These are phyloP conservation scores for Misgurnus anguillicaudatus DNA, from an alignment of 2,113 vertebrate genomes.

Conservation along the genomic window DNA sequence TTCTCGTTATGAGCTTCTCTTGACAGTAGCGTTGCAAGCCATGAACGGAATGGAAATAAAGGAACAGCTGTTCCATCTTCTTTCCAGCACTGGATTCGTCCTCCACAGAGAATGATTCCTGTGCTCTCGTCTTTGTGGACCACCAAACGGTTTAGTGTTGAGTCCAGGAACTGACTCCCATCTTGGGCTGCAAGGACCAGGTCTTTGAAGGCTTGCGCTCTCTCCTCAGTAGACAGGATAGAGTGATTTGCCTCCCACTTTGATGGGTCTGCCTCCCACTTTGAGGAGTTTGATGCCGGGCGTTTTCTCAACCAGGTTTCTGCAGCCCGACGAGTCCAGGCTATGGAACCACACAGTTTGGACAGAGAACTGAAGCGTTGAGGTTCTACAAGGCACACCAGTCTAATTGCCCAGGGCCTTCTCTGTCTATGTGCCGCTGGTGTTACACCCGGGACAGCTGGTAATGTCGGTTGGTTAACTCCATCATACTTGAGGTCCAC, in stretches of 20 bases:
- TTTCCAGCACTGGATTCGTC: constrained; percentile 26
- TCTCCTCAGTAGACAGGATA: constrained; percentile 21
- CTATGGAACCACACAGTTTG: constrained; percentile 3
- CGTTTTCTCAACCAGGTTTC: constrained; percentile 13
- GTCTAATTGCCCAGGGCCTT: neutral
- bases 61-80: constrained; percentile 28
- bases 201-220: constrained; percentile 11
- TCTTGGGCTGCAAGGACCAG: constrained; percentile 18
- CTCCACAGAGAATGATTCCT: constrained; percentile 11
- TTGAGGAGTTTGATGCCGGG: neutral
- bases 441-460: neutral
- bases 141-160: constrained; percentile 26
- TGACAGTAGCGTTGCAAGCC: constrained; percentile 11
- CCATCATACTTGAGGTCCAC: too few species aligned
- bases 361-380: constrained; percentile 25
- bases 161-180: neutral
- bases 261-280: constrained; percentile 34
- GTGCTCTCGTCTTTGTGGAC: neutral
- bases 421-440: neutral
- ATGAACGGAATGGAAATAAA: constrained; percentile 19
- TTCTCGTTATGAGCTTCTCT: constrained; percentile 24
- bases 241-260: constrained; percentile 32
- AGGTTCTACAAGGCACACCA: constrained; percentile 34
- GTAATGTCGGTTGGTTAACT: neutral
- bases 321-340: constrained; percentile 20